Conservation (phyloP, 2,113 vertebrate species). For the Nannospalax galili region DNA sequence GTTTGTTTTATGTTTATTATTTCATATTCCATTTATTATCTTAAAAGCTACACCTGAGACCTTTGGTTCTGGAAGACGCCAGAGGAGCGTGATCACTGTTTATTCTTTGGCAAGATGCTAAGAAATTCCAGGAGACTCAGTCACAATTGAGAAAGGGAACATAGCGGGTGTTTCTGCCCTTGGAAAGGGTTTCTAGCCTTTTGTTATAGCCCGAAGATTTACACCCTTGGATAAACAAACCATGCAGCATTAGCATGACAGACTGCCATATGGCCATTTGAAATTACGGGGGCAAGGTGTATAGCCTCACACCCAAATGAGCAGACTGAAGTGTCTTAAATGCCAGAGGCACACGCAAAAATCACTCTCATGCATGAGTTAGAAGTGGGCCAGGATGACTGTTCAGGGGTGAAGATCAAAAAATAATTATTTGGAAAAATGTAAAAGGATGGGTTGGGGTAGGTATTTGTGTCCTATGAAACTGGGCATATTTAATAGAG, state of each 20-base stretch:
- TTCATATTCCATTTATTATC: constrained; percentile 63
- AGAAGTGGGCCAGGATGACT: not conserved
- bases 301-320: not conserved
- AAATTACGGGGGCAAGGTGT: not conserved
- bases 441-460: not conserved
- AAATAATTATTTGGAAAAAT: not conserved
- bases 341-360: not conserved
- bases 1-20: constrained; percentile 68
- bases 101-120: constrained; percentile 23
- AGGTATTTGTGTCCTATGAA: not conserved
- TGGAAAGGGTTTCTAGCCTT: constrained; percentile 45
- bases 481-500: not conserved
- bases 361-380: no score
- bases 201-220: constrained; percentile 39
- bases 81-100: not conserved
- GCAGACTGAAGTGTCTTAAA: not conserved
- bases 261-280: not conserved
- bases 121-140: not conserved
- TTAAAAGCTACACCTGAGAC: constrained; percentile 63
- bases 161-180: not conserved
- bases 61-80: constrained; percentile 4
- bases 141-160: not conserved
- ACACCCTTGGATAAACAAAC: constrained; percentile 33
- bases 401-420: not conserved
- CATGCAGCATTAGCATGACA: not conserved